phyloP scores from a whole-genome alignment of 2,888 invertebrate species.

The Torymus tubicola region DNA sequence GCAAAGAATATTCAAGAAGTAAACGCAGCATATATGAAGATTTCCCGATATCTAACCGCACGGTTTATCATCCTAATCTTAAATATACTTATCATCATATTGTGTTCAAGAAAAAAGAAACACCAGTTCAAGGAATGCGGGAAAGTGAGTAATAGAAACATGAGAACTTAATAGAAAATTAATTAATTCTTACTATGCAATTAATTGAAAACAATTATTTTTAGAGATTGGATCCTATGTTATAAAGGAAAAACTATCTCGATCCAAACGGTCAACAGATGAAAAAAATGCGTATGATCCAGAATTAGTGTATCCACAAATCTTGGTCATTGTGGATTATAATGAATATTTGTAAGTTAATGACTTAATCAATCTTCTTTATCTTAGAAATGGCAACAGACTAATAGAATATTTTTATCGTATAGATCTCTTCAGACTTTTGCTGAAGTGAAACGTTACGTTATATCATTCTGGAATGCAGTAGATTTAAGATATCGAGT shows the following conservation, averaged over 20 bases:
- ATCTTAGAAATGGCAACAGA: too few species aligned
- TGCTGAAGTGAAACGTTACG: slow-evolving; percentile 63
- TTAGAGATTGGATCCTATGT: slow-evolving; percentile 44
- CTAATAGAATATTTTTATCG: background rate
- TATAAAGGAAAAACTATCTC: slow-evolving; percentile 7
- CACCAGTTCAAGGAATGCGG: slow-evolving; percentile 6
- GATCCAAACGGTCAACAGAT: slow-evolving; percentile 24
- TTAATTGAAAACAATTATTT: background rate
- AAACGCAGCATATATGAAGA: slow-evolving; percentile 42
- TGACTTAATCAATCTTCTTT: slow-evolving; percentile 4
- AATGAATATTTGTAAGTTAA: slow-evolving; percentile 47
- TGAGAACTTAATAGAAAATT: too few species aligned
- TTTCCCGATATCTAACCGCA: slow-evolving; percentile 36
- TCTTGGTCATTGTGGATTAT: slow-evolving; percentile 68
- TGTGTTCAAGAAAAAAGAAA: slow-evolving; percentile 42
- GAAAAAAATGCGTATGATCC: slow-evolving; percentile 46
- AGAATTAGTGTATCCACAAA: slow-evolving; percentile 67
- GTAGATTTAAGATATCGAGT: slow-evolving; percentile 70
- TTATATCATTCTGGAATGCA: slow-evolving; percentile 70
- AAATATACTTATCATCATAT: slow-evolving; percentile 48
- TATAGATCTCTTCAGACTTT: slow-evolving; percentile 62
- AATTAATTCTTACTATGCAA: too few species aligned
- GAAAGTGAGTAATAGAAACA: slow-evolving; percentile 37
- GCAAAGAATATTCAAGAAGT: slow-evolving; percentile 20
- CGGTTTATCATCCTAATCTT: slow-evolving; percentile 48